These are phyloP conservation scores for Cataglyphis altisquamis DNA, from an alignment of 2,888 invertebrate species.

Conservation along the genomic window DNA sequence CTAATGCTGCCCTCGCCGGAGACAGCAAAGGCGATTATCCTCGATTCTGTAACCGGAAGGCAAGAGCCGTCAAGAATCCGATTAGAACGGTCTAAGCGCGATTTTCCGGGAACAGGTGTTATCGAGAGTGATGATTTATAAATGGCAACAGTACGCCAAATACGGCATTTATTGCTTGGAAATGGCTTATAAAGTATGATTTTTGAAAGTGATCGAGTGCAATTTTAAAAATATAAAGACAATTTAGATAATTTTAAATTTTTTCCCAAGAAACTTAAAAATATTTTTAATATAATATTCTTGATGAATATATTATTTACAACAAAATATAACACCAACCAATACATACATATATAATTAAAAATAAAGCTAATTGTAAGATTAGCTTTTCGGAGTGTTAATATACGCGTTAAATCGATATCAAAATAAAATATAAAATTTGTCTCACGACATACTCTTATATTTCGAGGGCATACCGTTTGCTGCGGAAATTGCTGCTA, in stretches of 20 bases:
- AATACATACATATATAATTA: background rate
- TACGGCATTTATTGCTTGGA: slow-evolving; percentile 22
- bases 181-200: background rate
- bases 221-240: background rate
- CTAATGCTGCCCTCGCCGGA: slow-evolving; percentile 52
- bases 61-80: slow-evolving; percentile 53
- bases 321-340: background rate
- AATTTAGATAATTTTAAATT: background rate
- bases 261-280: background rate
- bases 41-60: slow-evolving; percentile 60
- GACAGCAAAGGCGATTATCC: slow-evolving; percentile 62
- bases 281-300: background rate
- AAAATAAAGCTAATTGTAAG: background rate
- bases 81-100: slow-evolving; percentile 59
- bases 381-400: background rate
- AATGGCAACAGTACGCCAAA: slow-evolving; percentile 31
- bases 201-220: background rate
- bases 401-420: slow-evolving; percentile 1
- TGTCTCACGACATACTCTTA: background rate
- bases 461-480: background rate
- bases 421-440: background rate
- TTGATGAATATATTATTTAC: background rate
- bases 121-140: slow-evolving; percentile 62
- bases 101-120: slow-evolving; percentile 41
- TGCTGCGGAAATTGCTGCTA: slow-evolving; percentile 1